These are phyloP conservation scores for Calliphora vicina DNA, from an alignment of 1,140 invertebrate species.

Conservation along the genomic window DNA sequence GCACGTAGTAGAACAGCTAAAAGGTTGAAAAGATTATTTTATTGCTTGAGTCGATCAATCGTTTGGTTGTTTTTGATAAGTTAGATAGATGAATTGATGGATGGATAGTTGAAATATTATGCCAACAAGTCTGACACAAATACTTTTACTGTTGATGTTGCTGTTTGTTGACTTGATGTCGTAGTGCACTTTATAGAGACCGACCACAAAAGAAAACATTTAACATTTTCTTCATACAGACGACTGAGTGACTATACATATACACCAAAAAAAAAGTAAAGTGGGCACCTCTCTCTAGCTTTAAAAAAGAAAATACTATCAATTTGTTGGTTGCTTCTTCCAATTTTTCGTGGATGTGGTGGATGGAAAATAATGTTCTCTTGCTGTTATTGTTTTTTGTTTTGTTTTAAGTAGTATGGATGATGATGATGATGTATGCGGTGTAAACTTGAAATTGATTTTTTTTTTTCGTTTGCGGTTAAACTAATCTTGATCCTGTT, in stretches of 20 bases:
- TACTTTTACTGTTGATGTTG: neutral
- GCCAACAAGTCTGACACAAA: constrained; percentile 9
- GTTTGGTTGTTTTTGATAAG: no score
- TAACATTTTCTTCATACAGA: neutral
- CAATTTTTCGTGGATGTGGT: neutral
- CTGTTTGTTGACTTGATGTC: neutral
- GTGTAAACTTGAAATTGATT: constrained; percentile 34
- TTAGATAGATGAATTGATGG: neutral
- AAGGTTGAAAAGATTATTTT: constrained; percentile 3
- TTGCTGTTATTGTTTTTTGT: neutral
- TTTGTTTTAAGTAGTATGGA: neutral
- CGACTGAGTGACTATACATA: neutral
- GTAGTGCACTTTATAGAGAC: neutral
- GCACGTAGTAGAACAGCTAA: neutral
- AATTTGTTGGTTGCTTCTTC: neutral
- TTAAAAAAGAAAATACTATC: neutral
- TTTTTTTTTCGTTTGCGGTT: constrained; percentile 18
- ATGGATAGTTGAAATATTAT: neutral
- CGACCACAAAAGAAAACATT: neutral
- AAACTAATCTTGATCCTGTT: constrained; percentile 35
- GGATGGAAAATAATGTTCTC: neutral
- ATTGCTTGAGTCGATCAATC: neutral
- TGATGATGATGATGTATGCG: constrained; percentile 2
- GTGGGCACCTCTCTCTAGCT: neutral
- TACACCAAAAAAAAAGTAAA: constrained; percentile 4